Conservation (phyloP, 1,140 invertebrate species). For the Uloborus diversus region DNA sequence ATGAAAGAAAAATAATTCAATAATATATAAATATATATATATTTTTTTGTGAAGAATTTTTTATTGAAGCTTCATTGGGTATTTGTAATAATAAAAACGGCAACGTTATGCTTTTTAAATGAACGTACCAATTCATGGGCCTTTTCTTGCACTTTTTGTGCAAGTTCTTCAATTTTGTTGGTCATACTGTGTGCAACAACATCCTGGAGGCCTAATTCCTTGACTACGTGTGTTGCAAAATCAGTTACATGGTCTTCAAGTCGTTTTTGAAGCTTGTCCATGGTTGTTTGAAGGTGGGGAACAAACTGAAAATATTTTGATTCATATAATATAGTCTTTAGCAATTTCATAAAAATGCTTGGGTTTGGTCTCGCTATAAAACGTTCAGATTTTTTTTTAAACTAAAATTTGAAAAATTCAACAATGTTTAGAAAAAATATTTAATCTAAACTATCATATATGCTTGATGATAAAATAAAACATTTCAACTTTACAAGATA, state of each 20-base stretch:
- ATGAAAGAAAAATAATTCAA: not conserved
- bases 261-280: conserved; percentile 16
- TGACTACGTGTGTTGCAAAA: conserved; percentile 32
- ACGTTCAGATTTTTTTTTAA: too few species aligned
- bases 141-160: conserved; percentile 16
- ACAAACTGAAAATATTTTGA: conserved; percentile 12
- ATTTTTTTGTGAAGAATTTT: too few species aligned
- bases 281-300: conserved; percentile 15
- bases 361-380: too few species aligned
- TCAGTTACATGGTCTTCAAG: conserved; percentile 25
- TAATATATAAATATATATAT: too few species aligned
- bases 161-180: conserved; percentile 39
- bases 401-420: too few species aligned
- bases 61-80: too few species aligned
- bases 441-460: too few species aligned
- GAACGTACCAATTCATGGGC: conserved; percentile 27
- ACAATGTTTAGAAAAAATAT: too few species aligned
- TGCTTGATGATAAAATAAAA: too few species aligned
- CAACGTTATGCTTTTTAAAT: not conserved
- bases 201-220: conserved; percentile 33
- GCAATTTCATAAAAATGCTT: too few species aligned
- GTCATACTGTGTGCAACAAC: not conserved
- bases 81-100: not conserved
- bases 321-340: not conserved
- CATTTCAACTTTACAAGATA: too few species aligned